These are phyloP conservation scores for Cylindroiulus punctatus DNA, from an alignment of 2,888 invertebrate species.

Conservation along the genomic window DNA sequence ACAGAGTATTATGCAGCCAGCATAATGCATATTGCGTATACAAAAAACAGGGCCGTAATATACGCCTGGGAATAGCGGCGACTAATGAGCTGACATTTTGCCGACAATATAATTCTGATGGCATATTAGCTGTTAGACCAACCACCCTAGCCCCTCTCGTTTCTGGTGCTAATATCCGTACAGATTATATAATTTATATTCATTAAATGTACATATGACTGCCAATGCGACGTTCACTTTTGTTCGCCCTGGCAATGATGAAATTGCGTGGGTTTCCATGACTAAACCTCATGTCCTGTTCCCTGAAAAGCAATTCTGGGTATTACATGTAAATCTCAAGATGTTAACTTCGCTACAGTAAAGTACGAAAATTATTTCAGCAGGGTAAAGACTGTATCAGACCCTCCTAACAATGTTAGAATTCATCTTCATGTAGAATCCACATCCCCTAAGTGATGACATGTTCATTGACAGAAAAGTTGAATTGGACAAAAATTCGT, in stretches of 20 bases:
- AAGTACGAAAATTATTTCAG: too few relatives aligned
- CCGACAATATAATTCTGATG: conserved; percentile 12
- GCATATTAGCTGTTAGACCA: background rate
- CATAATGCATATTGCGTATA: too few relatives aligned
- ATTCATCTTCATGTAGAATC: too few relatives aligned
- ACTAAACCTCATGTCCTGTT: background rate
- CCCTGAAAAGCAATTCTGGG: too few relatives aligned
- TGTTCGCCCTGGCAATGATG: background rate
- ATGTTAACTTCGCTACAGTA: too few relatives aligned
- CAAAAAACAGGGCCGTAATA: background rate
- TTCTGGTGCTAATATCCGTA: background rate
- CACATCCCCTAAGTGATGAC: too few relatives aligned
- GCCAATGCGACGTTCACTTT: background rate
- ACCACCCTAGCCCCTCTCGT: background rate
- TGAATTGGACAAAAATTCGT: too few relatives aligned
- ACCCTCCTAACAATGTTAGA: too few relatives aligned
- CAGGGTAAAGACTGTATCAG: too few relatives aligned
- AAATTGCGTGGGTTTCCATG: background rate
- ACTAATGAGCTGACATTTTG: conserved; percentile 42
- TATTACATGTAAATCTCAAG: too few relatives aligned
- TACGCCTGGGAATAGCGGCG: background rate
- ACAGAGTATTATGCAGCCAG: too few relatives aligned
- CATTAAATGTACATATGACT: background rate
- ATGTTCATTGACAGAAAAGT: too few relatives aligned
- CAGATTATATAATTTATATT: conserved; percentile 13